Base-by-base conservation (phyloP, 2,888 invertebrate species). In the Scaptodrosophila latifasciaeformis region DNA sequence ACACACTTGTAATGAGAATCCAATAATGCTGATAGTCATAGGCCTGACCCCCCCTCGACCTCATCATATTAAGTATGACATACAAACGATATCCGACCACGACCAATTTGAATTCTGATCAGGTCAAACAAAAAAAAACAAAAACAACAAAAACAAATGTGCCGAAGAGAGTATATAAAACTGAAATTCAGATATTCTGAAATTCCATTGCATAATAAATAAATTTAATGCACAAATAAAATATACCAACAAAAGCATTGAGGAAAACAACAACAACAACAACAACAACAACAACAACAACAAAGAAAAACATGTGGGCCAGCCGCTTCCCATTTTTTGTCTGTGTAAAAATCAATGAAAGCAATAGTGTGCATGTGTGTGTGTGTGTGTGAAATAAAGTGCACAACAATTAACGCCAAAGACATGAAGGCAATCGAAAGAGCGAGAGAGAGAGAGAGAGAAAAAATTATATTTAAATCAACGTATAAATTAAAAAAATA, bases 191-290 rank as follows among this genome's bases (percentile, higher is more conserved):
- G n/a, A n/a, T n/a, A n/a, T n/a, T n/a, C n/a, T n/a, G n/a, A 34
- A 46, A 34, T 46, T 34, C 19, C 35, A 27, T 35, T 47, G 37
- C 35, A 47, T 47, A 47, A 35, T 17, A 47, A 37, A 47, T 35
- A 47, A 27, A 37, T 31, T 40, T 35, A 54, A 48, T 43, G 34
- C 39, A 43, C 34, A 2, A 35, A 35, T 17, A 35, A 35, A 13
- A 35, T 2, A 31, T 15, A 10, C 15, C n/a, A 9, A 7, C 35
- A 5, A n/a, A 35, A 10, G 18, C 9, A 7, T 24, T 10, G 10
- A 24, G n/a, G 31, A n/a, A 7, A 19, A 10, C 9, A 10, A 15
- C 13, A 18, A 17, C 43, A 59, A 47, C 34, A 44, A 48, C 50
- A 48, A 42, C 37, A 44, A 29, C 34, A 54, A 45, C 31, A 35